These are phyloP conservation scores for Heteromyza rotundicornis DNA, from an alignment of 2,888 invertebrate genomes.

Conservation along the genomic window DNA sequence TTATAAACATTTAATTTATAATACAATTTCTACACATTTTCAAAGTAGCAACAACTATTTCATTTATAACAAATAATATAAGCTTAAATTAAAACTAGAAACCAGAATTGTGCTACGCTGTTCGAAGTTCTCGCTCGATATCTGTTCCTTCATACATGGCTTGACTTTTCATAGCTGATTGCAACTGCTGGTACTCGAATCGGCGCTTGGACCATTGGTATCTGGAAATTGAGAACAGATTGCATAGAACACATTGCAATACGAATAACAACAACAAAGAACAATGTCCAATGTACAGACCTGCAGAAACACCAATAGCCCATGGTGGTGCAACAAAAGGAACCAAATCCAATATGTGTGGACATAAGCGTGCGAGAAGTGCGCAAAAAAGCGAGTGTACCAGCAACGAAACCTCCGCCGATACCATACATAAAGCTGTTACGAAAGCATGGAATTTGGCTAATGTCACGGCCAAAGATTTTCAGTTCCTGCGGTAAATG, in stretches of 20 bases:
- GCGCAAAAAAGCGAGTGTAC: conserved; percentile 74
- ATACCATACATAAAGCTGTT: conserved; percentile 79
- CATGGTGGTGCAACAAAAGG: conserved; percentile 71
- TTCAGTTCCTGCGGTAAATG: conserved; percentile 65
- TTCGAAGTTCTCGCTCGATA: conserved; percentile 61
- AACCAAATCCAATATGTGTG: conserved; percentile 71
- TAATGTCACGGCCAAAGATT: conserved; percentile 75
- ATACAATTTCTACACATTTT: too few relatives aligned
- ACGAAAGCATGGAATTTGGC: conserved; percentile 81
- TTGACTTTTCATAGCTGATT: conserved; percentile 69
- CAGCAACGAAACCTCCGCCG: conserved; percentile 71
- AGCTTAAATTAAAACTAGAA: too few relatives aligned
- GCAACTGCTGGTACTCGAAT: conserved; percentile 70
- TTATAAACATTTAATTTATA: too few relatives aligned
- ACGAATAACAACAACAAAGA: too few relatives aligned
- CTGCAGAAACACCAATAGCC: conserved; percentile 73
- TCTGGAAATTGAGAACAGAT: conserved; percentile 51
- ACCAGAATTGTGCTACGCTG: conserved; percentile 41
- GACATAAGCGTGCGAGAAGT: conserved; percentile 73
- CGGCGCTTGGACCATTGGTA: conserved; percentile 72
- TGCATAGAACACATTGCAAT: too few relatives aligned
- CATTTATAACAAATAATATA: too few relatives aligned
- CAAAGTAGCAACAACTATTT: too few relatives aligned
- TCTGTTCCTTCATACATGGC: conserved; percentile 71
- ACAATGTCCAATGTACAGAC: too few relatives aligned